These are phyloP conservation scores for Epinephelus fuscoguttatus DNA, from an alignment of 2,113 vertebrate genomes.

Conservation along the genomic window DNA sequence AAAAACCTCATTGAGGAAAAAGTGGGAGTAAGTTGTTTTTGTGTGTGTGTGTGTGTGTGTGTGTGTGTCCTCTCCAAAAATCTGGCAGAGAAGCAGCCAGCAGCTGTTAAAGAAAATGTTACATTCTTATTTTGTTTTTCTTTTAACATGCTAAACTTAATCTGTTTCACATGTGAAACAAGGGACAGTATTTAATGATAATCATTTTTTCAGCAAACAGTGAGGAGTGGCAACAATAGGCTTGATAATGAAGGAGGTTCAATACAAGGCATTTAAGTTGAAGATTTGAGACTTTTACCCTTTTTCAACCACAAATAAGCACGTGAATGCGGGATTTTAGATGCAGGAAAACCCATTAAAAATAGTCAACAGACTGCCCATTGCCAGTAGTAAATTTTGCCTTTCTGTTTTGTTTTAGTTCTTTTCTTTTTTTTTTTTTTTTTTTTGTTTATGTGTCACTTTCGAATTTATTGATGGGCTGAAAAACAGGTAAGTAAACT, in stretches of 20 bases:
- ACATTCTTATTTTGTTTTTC: slow-evolving; percentile 69
- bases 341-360: too few relatives aligned
- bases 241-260: neutral
- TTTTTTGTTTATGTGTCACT: too few relatives aligned
- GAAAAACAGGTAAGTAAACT: too few relatives aligned
- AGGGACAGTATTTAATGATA: slow-evolving; percentile 58
- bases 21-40: slow-evolving; percentile 25
- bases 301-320: too few relatives aligned
- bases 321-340: too few relatives aligned
- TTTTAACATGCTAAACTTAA: slow-evolving; percentile 76
- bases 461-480: too few relatives aligned
- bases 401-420: too few relatives aligned
- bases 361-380: too few relatives aligned
- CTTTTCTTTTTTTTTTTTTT: too few relatives aligned
- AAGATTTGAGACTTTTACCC: neutral
- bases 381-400: too few relatives aligned
- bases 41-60: neutral
- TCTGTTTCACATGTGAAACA: slow-evolving; percentile 54
- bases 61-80: slow-evolving; percentile 28
- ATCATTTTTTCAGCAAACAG: slow-evolving; percentile 64
- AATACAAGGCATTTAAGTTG: neutral
- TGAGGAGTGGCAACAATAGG: neutral
- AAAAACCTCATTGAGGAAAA: slow-evolving; percentile 62
- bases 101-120: slow-evolving; percentile 73
- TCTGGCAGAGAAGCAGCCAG: slow-evolving; percentile 55